These are phyloP conservation scores for Agrypnus murinus DNA, from an alignment of 2,888 invertebrate genomes.

Conservation along the genomic window DNA sequence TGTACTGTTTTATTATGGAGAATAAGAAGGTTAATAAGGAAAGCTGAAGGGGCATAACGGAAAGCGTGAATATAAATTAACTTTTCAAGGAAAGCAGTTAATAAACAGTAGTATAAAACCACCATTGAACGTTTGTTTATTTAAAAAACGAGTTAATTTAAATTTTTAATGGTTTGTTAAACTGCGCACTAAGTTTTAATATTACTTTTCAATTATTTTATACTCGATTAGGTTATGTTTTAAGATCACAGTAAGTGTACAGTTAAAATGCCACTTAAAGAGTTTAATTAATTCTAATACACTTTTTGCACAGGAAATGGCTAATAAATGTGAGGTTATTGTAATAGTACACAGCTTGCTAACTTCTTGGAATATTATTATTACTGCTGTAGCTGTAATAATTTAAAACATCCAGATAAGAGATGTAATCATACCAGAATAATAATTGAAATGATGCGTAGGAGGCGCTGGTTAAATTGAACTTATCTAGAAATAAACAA, in stretches of 20 bases:
- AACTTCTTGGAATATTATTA: constrained; percentile 32
- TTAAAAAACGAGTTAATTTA: neutral
- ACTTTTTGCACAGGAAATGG: constrained; percentile 39
- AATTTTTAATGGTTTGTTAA: neutral
- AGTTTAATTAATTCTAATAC: constrained; percentile 25
- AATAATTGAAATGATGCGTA: constrained; percentile 31
- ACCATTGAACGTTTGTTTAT: too few species aligned
- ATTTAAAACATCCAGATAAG: constrained; percentile 29
- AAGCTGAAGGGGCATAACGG: too few species aligned
- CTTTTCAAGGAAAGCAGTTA: too few species aligned
- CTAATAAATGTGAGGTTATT: constrained; percentile 37
- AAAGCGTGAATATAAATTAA: too few species aligned
- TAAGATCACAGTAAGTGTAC: neutral
- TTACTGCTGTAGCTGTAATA: constrained; percentile 15
- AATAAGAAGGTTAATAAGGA: too few species aligned
- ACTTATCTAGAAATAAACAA: constrained; percentile 31
- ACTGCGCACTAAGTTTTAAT: neutral
- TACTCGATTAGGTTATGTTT: neutral
- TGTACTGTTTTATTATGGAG: too few species aligned
- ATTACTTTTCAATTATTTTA: neutral
- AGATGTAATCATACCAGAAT: constrained; percentile 16
- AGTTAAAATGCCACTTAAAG: constrained; percentile 20
- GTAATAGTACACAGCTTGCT: constrained; percentile 2
- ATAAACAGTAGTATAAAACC: too few species aligned
- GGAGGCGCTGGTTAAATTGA: constrained; percentile 37